Conservation (phyloP, 2,888 invertebrate species). For the Kryphioiulus occultus region DNA sequence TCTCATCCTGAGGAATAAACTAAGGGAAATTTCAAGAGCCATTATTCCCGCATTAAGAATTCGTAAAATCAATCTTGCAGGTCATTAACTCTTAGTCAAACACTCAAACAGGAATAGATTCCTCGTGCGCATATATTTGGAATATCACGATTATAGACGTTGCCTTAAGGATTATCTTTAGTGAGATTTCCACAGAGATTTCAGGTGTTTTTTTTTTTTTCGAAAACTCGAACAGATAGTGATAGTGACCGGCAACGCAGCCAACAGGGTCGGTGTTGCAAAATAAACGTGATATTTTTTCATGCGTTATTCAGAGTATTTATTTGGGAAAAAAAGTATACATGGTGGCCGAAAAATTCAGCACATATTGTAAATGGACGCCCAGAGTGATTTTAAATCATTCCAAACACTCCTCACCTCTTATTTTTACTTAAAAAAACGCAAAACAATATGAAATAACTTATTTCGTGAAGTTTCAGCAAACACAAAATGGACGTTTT, state of each 20-base stretch:
- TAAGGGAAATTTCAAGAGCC: background rate
- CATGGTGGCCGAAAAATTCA: too few relatives aligned
- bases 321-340: too few relatives aligned
- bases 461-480: too few relatives aligned
- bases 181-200: background rate
- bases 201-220: background rate
- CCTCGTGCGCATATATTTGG: background rate
- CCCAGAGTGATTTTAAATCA: too few relatives aligned
- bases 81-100: background rate
- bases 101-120: background rate
- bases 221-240: background rate
- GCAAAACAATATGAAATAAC: too few relatives aligned
- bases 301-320: too few relatives aligned
- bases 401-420: too few relatives aligned
- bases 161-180: background rate
- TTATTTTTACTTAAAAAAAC: too few relatives aligned
- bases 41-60: slow-evolving; percentile 2
- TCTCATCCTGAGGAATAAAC: background rate
- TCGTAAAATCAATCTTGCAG: background rate
- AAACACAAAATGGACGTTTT: too few relatives aligned
- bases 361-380: too few relatives aligned
- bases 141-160: background rate
- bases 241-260: background rate
- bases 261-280: background rate
- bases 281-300: too few relatives aligned